Evolutionary conservation across 2,797 vertebrate genomes (phyloP).

Genomic region (Notamacropus eugenii): DNA sequence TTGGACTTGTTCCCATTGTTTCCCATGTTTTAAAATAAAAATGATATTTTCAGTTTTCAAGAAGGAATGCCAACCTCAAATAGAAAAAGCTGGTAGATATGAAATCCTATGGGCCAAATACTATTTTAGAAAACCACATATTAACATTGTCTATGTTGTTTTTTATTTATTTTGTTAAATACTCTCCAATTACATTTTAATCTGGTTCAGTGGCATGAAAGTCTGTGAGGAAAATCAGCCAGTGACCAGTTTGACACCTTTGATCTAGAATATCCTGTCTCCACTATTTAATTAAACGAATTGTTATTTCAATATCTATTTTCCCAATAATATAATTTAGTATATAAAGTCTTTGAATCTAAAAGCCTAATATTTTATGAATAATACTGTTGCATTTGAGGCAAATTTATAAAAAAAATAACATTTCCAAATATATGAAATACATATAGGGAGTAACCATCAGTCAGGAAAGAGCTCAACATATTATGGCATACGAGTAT

Average conservation of each 20-base stretch:
- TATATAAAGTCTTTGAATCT: background rate
- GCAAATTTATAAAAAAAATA: background rate
- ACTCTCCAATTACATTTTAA: background rate
- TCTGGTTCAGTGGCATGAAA: background rate
- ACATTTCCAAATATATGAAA: background rate
- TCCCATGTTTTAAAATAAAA: background rate
- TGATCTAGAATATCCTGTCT: background rate
- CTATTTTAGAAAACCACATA: background rate
- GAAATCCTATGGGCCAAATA: background rate
- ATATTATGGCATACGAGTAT: background rate
- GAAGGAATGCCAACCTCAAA: background rate
- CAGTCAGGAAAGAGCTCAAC: background rate
- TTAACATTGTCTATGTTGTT: background rate
- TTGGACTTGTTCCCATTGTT: background rate
- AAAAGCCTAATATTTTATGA: background rate
- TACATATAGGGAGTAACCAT: background rate
- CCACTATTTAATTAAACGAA: background rate
- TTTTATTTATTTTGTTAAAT: background rate
- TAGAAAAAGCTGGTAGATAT: background rate
- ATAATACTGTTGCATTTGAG: background rate
- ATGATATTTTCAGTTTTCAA: background rate
- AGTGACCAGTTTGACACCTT: background rate
- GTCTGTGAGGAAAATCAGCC: background rate
- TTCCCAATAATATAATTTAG: background rate
- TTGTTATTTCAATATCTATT: background rate